A percentile compares a stretch with the other conserved stretches of the same genome.
Conservation (phyloP, 2,888 invertebrate genomes). For the Agrochola circellaris region DNA sequence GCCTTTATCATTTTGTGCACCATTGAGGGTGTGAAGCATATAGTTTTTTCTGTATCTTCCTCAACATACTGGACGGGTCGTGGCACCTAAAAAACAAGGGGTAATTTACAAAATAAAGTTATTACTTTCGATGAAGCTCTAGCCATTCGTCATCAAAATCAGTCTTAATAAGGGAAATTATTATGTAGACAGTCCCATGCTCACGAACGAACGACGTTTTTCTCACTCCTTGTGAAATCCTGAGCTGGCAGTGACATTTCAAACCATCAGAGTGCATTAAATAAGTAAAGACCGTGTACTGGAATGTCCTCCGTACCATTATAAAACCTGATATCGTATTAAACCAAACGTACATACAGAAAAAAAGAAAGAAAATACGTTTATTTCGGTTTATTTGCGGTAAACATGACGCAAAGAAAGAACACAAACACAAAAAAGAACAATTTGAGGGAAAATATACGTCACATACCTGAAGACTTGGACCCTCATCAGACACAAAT, state of each 20-base stretch:
- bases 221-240: background rate
- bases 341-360: constrained; percentile 35
- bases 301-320: background rate
- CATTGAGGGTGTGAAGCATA: constrained; percentile 52
- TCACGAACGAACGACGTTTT: background rate
- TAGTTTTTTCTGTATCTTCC: constrained; percentile 38
- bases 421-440: no score
- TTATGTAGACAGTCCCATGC: background rate
- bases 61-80: constrained; percentile 12
- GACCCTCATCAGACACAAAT: constrained; percentile 31
- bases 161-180: background rate
- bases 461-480: constrained; percentile 21
- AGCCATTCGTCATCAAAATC: background rate
- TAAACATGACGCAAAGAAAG: no score
- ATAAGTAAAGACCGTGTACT: background rate
- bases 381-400: no score
- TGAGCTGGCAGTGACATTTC: background rate
- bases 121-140: background rate
- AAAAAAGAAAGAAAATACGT: no score
- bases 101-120: constrained; percentile 1
- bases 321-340: background rate
- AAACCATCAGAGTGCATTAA: background rate
- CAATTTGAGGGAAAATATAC: no score
- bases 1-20: constrained; percentile 47
- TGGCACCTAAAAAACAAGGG: constrained; percentile 35